These are phyloP conservation scores for Sebastes nivosus DNA, from an alignment of 2,797 vertebrate genomes.

Conservation along the genomic window DNA sequence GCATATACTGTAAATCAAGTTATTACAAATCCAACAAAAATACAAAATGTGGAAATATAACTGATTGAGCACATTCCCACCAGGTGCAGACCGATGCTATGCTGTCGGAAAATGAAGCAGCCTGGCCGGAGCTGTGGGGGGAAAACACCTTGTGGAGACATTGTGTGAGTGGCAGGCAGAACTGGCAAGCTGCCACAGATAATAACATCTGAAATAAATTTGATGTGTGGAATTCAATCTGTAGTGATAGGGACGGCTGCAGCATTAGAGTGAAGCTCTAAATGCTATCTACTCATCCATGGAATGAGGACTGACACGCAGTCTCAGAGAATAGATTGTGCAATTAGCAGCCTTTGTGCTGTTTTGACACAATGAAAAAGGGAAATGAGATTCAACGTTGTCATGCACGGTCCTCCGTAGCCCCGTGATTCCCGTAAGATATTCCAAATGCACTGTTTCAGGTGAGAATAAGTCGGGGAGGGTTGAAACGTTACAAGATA, in stretches of 20 bases:
- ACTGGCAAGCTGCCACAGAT: conserved; percentile 82
- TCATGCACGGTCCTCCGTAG: conserved; percentile 57
- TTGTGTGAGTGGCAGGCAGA: conserved; percentile 79
- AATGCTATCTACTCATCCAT: conserved; percentile 83
- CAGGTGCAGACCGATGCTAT: conserved; percentile 42
- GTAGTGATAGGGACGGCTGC: conserved; percentile 76
- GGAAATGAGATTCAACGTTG: conserved; percentile 78
- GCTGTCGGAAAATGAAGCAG: conserved; percentile 61
- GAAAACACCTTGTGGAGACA: conserved; percentile 75
- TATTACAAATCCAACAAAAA: conserved; percentile 2
- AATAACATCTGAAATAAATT: conserved; percentile 84
- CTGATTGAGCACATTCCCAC: conserved; percentile 41
- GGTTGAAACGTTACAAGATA: conserved; percentile 27
- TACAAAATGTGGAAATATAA: conserved; percentile 23
- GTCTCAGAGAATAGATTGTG: conserved; percentile 80
- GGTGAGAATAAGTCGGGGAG: conserved; percentile 52
- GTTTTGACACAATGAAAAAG: conserved; percentile 79
- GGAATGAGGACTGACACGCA: conserved; percentile 83
- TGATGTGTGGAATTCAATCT: conserved; percentile 85
- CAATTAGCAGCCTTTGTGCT: conserved; percentile 81
- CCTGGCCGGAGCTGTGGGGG: conserved; percentile 43
- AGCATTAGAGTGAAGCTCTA: conserved; percentile 80
- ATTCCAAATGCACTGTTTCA: conserved; percentile 51
- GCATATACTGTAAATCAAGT: conserved; percentile 5
- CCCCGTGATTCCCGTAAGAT: conserved; percentile 61